A percentile compares a stretch with the other conserved stretches of the same genome.
These are phyloP conservation scores for Glyphotaelius pellucidus DNA, from an alignment of 2,888 invertebrate species.

Conservation along the genomic window DNA sequence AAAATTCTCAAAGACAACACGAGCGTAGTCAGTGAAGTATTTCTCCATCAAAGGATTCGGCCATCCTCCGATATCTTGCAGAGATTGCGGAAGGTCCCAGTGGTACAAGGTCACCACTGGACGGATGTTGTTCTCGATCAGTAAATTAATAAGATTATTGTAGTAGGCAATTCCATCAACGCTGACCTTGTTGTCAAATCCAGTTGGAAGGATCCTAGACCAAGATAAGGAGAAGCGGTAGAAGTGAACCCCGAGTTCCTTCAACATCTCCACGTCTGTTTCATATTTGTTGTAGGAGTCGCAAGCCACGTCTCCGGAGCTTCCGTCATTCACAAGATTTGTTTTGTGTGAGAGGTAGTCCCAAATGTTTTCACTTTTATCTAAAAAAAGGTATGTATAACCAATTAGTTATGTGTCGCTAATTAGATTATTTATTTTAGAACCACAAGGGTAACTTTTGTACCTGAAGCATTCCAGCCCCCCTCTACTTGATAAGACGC, in stretches of 20 bases:
- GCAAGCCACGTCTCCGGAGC: constrained; percentile 80
- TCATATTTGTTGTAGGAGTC: constrained; percentile 82
- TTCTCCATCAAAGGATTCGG: constrained; percentile 76
- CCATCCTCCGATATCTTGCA: constrained; percentile 78
- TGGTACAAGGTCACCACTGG: constrained; percentile 83
- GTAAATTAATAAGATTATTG: constrained; percentile 78
- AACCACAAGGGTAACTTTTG: not conserved
- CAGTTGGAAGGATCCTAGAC: constrained; percentile 82
- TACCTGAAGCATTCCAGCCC: constrained; percentile 71
- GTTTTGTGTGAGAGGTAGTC: constrained; percentile 80
- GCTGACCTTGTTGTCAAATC: constrained; percentile 69
- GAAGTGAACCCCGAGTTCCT: constrained; percentile 76
- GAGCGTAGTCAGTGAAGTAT: constrained; percentile 76
- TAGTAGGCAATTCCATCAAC: constrained; percentile 78
- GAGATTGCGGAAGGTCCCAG: constrained; percentile 79
- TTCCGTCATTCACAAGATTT: constrained; percentile 75
- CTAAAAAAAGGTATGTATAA: constrained; percentile 70
- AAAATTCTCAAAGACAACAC: constrained; percentile 73
- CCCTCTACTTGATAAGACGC: constrained; percentile 72
- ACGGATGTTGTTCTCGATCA: constrained; percentile 75
- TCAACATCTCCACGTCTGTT: constrained; percentile 79
- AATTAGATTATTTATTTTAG: not conserved
- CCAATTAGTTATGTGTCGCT: not conserved
- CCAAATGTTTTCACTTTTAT: constrained; percentile 83
- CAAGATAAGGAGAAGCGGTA: constrained; percentile 83